A percentile compares a stretch with the other conserved stretches of the same genome.
These are phyloP conservation scores for Petrolisthes manimaculis DNA, from an alignment of 2,888 invertebrate species.

Conservation along the genomic window DNA sequence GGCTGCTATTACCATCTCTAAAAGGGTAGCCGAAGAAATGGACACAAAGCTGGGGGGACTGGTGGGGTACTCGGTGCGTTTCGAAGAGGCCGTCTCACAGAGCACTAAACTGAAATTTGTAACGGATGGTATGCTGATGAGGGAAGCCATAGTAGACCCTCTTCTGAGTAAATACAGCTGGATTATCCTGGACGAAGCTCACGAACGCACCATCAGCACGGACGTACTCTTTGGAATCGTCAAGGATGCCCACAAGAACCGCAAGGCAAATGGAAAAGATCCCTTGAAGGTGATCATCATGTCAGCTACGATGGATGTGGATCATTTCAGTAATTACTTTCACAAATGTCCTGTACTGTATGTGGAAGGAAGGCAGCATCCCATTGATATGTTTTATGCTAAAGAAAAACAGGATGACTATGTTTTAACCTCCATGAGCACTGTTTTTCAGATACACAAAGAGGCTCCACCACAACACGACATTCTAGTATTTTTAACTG, in stretches of 20 bases:
- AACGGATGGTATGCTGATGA: slow-evolving; percentile 93
- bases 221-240: slow-evolving; percentile 94
- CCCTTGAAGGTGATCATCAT: slow-evolving; percentile 82
- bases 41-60: slow-evolving; percentile 71
- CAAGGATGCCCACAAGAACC: slow-evolving; percentile 84
- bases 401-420: slow-evolving; percentile 83
- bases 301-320: slow-evolving; percentile 97
- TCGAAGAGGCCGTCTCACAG: slow-evolving; percentile 87
- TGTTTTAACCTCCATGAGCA: slow-evolving; percentile 83
- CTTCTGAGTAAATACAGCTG: slow-evolving; percentile 82
- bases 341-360: slow-evolving; percentile 87
- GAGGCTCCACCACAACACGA: slow-evolving; percentile 87
- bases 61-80: slow-evolving; percentile 84
- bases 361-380: slow-evolving; percentile 85
- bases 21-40: slow-evolving; percentile 74
- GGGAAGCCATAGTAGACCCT: slow-evolving; percentile 88
- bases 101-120: slow-evolving; percentile 89
- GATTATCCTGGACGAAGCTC: slow-evolving; percentile 93
- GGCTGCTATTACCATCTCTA: slow-evolving; percentile 71
- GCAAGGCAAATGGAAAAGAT: slow-evolving; percentile 69
- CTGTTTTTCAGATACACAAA: slow-evolving; percentile 89
- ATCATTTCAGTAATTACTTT: slow-evolving; percentile 91
- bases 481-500: slow-evolving; percentile 92
- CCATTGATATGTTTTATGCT: slow-evolving; percentile 56
- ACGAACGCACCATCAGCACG: slow-evolving; percentile 93